phyloP scores from a whole-genome alignment of 1,140 invertebrate genomes.

The Pseudobourletiella spinata region DNA sequence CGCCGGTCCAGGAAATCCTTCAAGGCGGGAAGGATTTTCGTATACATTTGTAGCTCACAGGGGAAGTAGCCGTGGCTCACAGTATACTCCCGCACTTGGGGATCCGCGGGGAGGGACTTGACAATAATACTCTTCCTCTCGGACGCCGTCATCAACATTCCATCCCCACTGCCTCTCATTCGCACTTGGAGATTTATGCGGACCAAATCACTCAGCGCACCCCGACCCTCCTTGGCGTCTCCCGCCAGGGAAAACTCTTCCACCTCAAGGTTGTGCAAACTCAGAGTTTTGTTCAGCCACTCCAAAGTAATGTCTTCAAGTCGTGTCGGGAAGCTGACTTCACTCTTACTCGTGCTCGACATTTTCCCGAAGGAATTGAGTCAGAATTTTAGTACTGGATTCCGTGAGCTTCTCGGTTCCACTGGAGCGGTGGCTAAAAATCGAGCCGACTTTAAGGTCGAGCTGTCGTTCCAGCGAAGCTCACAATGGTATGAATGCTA shows the following conservation, averaged over 20 bases:
- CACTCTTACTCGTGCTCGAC: too few relatives aligned
- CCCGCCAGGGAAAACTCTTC: background rate
- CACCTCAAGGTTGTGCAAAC: conserved; percentile 1
- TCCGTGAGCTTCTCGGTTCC: too few relatives aligned
- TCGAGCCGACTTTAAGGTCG: too few relatives aligned
- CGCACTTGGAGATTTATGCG: background rate
- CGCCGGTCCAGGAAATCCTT: background rate
- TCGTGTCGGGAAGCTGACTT: too few relatives aligned
- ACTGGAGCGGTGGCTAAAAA: too few relatives aligned
- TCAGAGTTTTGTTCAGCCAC: conserved; percentile 4
- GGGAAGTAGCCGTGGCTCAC: background rate
- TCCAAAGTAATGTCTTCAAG: conserved; percentile 4
- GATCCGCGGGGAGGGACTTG: conserved; percentile 10
- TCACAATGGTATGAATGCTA: too few relatives aligned
- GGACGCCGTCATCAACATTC: too few relatives aligned
- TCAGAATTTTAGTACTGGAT: too few relatives aligned
- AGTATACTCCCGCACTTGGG: background rate
- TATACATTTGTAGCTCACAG: conserved; percentile 15
- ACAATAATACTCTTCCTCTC: conserved; percentile 5
- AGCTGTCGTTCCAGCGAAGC: too few relatives aligned
- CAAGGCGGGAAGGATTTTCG: conserved; percentile 12
- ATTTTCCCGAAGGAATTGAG: too few relatives aligned
- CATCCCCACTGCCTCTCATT: background rate
- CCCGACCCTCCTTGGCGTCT: background rate
- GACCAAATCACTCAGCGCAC: background rate